phyloP scores from a whole-genome alignment of 1,140 invertebrate genomes.

The Hestina assimilis region DNA sequence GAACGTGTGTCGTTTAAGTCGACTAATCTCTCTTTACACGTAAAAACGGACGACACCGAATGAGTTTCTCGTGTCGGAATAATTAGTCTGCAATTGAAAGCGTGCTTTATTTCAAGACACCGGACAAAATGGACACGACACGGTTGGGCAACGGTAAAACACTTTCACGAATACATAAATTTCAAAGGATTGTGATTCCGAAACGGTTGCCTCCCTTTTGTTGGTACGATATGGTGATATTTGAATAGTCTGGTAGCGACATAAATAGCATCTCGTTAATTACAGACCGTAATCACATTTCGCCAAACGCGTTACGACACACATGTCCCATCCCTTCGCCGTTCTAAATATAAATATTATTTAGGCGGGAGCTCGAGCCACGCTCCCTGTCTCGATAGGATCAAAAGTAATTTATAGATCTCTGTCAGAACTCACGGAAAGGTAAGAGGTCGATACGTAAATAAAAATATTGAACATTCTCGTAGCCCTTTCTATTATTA shows the following conservation, averaged over 20 bases:
- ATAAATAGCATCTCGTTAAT: constrained; percentile 75
- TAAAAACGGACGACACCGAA: constrained; percentile 70
- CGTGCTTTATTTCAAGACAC: constrained; percentile 73
- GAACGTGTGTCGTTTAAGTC: constrained; percentile 64
- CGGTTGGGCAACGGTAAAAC: constrained; percentile 69
- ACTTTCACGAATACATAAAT: constrained; percentile 74
- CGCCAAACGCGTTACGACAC: constrained; percentile 76
- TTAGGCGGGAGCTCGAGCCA: constrained; percentile 65
- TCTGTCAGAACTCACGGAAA: constrained; percentile 43
- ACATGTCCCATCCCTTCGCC: constrained; percentile 76
- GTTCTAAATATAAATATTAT: constrained; percentile 76
- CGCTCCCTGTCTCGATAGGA: constrained; percentile 66
- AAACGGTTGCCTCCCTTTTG: constrained; percentile 43
- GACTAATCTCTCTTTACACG: constrained; percentile 76
- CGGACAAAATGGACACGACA: constrained; percentile 67
- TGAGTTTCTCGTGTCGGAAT: constrained; percentile 75
- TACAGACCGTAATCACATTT: constrained; percentile 76
- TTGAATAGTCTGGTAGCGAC: constrained; percentile 48
- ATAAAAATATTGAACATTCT: background rate
- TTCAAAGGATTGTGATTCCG: constrained; percentile 58
- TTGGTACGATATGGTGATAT: constrained; percentile 57
- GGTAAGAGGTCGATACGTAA: constrained; percentile 13
- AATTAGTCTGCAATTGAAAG: constrained; percentile 78
- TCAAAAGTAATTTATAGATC: constrained; percentile 73
- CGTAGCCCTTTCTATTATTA: too few species aligned